Base-by-base conservation (phyloP, 2,888 invertebrate species). In the Ferdinandea cuprea region DNA sequence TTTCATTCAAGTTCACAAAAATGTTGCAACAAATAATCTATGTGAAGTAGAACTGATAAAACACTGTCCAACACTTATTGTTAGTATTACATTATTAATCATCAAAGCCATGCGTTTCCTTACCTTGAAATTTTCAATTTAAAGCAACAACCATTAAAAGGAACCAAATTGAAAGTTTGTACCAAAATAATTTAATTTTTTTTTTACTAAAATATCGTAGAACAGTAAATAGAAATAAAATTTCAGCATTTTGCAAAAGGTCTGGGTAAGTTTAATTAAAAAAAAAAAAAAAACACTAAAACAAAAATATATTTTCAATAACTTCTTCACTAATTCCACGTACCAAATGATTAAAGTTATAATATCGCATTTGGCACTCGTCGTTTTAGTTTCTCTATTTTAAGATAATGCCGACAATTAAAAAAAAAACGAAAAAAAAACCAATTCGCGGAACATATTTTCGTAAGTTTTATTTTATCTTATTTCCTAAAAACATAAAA, bases 381-480 rank as follows among this genome's bases (percentile, higher is more conserved):
- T 21, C 68, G 15, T 54, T 50, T 48, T 58, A 35, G 56, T 54
- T 79, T 66, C 32, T 54, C 54, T 65, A 59, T 48, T 69, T 52
- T 46, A 79, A 73, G 79, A 79, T 73, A 50, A 61, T 59, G 56
- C 79, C 59, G 66, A 68, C 66, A 72, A 58, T 54, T 61, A 17
- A 13, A 54, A n/a, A n/a, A n/a, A n/a, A n/a, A n/a, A n/a, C n/a
- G n/a, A n/a, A n/a, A n/a, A n/a, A n/a, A n/a, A 32, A 42, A 44
- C 50, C 46, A 58, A 52, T 59, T 28, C 71, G 37, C 50, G 72
- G 50, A 79, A 56, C n/a, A n/a, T 58, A 63, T 50, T 32, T 69
- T 73, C 73, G 79, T 74, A 73, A 80, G 79, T 74, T 71, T 58
- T 40, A 50, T 56, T 69, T 59, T 74, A 50, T 46, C 15, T 35